A percentile compares a stretch with the other conserved stretches of the same genome.
Conservation (phyloP, 30 jellyfish, hydroid and myxozoan genomes). For the Pelagia noctiluca region DNA sequence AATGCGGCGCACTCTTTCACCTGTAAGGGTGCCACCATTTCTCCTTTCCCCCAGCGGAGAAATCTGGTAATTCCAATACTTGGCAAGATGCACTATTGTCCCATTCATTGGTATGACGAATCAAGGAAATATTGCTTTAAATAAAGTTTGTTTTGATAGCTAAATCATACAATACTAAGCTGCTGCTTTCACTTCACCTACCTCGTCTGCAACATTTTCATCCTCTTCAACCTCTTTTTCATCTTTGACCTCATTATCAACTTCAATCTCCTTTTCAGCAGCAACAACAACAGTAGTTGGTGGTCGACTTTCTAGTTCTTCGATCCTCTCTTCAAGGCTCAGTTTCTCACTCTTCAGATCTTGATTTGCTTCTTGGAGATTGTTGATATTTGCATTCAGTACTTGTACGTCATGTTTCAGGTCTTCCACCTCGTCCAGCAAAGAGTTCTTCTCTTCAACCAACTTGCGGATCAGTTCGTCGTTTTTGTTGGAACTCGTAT, state of each 20-base stretch:
- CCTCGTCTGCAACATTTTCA: constrained; percentile 60
- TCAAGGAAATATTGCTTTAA: no score
- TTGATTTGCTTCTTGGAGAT: constrained; percentile 13
- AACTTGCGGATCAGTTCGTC: constrained; percentile 51
- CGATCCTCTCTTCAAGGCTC: constrained; percentile 53
- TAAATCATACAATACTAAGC: not conserved
- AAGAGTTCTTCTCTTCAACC: constrained; percentile 67
- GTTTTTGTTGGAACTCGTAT: constrained; percentile 30
- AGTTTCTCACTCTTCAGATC: constrained; percentile 36
- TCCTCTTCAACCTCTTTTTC: no score
- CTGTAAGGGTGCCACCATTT: no score
- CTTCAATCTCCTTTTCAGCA: constrained; percentile 42
- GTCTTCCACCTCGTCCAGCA: constrained; percentile 44
- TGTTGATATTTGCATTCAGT: constrained; percentile 43
- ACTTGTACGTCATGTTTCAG: constrained; percentile 30
- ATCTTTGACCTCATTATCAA: no score
- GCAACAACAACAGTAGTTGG: constrained; percentile 32
- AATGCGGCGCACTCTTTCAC: no score
- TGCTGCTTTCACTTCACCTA: not conserved
- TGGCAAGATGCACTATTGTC: no score
- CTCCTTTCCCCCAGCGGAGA: no score
- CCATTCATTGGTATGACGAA: no score
- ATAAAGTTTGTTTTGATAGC: no score
- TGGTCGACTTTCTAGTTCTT: constrained; percentile 26
- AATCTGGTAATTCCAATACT: no score